These are phyloP conservation scores for Hydrozoanthus gracilis DNA, from an alignment of 92 coral and sea anemone species.

Conservation along the genomic window DNA sequence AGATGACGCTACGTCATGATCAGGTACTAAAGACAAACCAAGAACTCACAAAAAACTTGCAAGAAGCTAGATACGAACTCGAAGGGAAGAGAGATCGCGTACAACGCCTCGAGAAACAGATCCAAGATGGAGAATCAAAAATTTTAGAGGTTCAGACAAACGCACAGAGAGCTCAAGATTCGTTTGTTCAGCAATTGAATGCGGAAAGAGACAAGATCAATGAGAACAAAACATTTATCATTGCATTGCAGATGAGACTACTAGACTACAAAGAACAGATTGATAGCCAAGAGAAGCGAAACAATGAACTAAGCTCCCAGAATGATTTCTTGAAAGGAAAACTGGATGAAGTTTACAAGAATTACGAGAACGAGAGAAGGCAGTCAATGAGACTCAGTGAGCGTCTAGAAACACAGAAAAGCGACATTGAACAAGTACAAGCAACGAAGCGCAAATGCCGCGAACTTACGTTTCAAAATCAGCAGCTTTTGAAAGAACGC, in stretches of 20 bases:
- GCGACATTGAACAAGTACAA: slow-evolving; percentile 80
- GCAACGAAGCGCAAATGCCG: slow-evolving; percentile 85
- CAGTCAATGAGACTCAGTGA: slow-evolving; percentile 92
- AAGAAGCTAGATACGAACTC: slow-evolving; percentile 67
- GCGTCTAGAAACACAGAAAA: slow-evolving; percentile 80
- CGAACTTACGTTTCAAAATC: slow-evolving; percentile 77
- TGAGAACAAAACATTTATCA: slow-evolving; percentile 89
- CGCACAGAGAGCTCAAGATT: slow-evolving; percentile 70
- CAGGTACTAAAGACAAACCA: slow-evolving; percentile 72
- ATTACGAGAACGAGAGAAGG: slow-evolving; percentile 88
- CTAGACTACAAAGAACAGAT: slow-evolving; percentile 86
- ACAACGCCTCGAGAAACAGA: slow-evolving; percentile 73
- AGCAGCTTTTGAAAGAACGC: slow-evolving; percentile 74
- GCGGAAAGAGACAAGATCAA: slow-evolving; percentile 74
- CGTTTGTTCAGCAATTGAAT: slow-evolving; percentile 68
- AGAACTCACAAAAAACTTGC: slow-evolving; percentile 64
- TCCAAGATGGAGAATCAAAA: slow-evolving; percentile 63
- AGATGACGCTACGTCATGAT: slow-evolving; percentile 77
- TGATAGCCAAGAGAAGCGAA: slow-evolving; percentile 68
- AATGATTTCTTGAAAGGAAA: slow-evolving; percentile 69
- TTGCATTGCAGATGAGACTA: slow-evolving; percentile 94
- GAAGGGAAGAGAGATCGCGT: slow-evolving; percentile 65
- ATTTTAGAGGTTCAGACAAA: slow-evolving; percentile 72
- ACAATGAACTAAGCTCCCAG: slow-evolving; percentile 61
- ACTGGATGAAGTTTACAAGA: slow-evolving; percentile 66